Evolutionary conservation across 2,888 invertebrate genomes (phyloP), one percentile per base, ranked within the genome.

Genomic region (Morpho achilles): DNA sequence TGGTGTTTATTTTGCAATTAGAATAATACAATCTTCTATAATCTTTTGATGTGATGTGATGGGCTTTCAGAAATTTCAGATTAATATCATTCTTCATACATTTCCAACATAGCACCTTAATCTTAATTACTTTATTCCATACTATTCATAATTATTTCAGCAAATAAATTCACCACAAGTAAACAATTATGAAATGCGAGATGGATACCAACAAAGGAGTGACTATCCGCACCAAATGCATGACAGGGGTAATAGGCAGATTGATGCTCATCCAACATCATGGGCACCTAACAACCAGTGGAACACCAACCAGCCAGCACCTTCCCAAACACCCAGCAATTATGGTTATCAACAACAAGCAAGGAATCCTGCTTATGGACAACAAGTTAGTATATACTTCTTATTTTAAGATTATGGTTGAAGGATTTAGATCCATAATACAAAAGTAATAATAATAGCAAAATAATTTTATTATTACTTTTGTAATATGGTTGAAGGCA

Each of bases 181-280:
- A 42, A 63, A 60, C 23, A 61, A 58, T 8, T 80, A 69, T 57
- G 72, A 79, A 8, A 63, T 69, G 32, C 67, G 70, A 42, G 67
- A 70, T 7, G 67, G 59, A 32, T 79, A 71, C 58, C 70, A 72
- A 42, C 62, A 66, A 8, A 68, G 72, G 49, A 74, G 72, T 67
- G 60, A 58, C 8, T 76, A 72, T 58, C 64, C 70, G 0, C 70
- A 67, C 23, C 69, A 70, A 62, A 58, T 66, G 3, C 63, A 67
- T 42, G 65, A 62, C 47, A 70, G 59, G 3, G 50, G 69, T 40
- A 74, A 73, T 46, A 57, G 50, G 66, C 10, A 66, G 64, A 1
- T 67, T 59, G 68, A 58, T n/a, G 7, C 53, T 51, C 53, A 67
- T 63, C 53, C 60, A 53, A 42, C 55, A 16, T 16, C 60, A 9